phyloP scores from a whole-genome alignment of 1,140 invertebrate species.

The Mycetomoellerius zeteki region DNA sequence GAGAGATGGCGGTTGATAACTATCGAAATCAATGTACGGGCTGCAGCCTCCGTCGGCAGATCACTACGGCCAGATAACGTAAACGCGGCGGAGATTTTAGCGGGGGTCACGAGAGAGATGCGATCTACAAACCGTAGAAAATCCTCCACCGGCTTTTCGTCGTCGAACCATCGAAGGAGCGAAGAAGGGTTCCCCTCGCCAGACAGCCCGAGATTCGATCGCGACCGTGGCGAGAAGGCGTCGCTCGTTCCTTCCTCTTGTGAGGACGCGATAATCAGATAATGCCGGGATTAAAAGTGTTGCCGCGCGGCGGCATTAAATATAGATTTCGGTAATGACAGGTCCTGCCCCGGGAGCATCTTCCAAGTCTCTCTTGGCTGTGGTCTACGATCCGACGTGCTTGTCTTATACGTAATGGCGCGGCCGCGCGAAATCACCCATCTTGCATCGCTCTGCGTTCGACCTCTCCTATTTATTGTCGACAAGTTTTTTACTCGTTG shows the following conservation, averaged over 20 bases:
- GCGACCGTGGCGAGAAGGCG: conserved; percentile 45
- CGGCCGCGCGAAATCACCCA: conserved; percentile 2
- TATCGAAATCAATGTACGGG: conserved; percentile 67
- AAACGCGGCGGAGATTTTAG: conserved; percentile 63
- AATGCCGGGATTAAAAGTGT: conserved; percentile 77
- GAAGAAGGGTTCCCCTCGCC: conserved; percentile 38
- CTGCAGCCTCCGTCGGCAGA: conserved; percentile 63
- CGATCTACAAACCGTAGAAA: conserved; percentile 65
- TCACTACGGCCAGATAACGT: conserved; percentile 57
- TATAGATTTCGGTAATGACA: conserved; percentile 82
- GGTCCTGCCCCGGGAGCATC: conserved; percentile 64
- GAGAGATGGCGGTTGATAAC: conserved; percentile 33
- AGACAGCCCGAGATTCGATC: conserved; percentile 60
- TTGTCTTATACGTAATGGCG: conserved; percentile 3
- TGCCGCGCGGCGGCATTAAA: conserved; percentile 75
- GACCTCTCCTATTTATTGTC: not conserved
- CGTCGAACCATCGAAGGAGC: conserved; percentile 32
- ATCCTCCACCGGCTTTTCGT: conserved; percentile 61
- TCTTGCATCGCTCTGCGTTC: not conserved
- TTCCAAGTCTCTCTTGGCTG: conserved; percentile 31
- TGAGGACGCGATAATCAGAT: conserved; percentile 79
- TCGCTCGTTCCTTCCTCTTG: conserved; percentile 48
- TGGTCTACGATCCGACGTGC: conserved; percentile 1
- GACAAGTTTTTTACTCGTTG: not conserved
- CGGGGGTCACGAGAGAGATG: conserved; percentile 62